Percentiles rank a stretch among this genome's conserved stretches.
phyloP scores from a whole-genome alignment of 2,888 invertebrate species.

The Calliphora vomitoria region DNA sequence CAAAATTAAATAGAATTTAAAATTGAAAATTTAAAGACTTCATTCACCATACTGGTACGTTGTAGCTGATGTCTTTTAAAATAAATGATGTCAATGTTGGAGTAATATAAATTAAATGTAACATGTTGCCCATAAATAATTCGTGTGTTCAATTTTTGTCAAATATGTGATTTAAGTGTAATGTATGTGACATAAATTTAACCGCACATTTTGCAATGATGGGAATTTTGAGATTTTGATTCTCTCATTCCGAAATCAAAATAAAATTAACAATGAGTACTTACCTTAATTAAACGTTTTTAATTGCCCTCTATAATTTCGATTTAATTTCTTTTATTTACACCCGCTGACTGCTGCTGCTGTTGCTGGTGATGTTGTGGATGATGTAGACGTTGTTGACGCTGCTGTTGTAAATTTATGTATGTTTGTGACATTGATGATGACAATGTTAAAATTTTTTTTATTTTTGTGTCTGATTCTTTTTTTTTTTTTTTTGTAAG shows the following conservation, averaged over 20 bases:
- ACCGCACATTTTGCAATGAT: slow-evolving; percentile 2
- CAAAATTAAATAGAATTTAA: slow-evolving; percentile 33
- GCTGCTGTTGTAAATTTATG: slow-evolving; percentile 4
- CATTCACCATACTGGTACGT: background rate
- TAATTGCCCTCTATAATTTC: slow-evolving; percentile 32
- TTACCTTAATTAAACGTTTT: slow-evolving; percentile 80
- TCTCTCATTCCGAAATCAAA: background rate
- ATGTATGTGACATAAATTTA: slow-evolving; percentile 37
- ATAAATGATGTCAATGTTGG: slow-evolving; percentile 21
- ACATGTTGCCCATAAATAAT: slow-evolving; percentile 27
- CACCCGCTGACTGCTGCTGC: slow-evolving; percentile 13
- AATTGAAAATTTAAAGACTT: slow-evolving; percentile 42
- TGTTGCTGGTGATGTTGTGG: slow-evolving; percentile 7
- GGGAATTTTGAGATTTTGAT: slow-evolving; percentile 16
- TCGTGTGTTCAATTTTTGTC: background rate
- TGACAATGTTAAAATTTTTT: background rate
- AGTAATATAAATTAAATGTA: slow-evolving; percentile 22
- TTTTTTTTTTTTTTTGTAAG: background rate
- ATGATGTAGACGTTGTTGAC: background rate
- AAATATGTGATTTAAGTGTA: slow-evolving; percentile 11
- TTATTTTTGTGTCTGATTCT: slow-evolving; percentile 22
- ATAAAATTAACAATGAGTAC: slow-evolving; percentile 15
- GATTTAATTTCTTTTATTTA: slow-evolving; percentile 46
- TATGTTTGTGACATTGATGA: slow-evolving; percentile 46
- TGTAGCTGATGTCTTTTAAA: slow-evolving; percentile 22